phyloP scores from a whole-genome alignment of 2,797 vertebrate species.

The Delichon dasypus region DNA sequence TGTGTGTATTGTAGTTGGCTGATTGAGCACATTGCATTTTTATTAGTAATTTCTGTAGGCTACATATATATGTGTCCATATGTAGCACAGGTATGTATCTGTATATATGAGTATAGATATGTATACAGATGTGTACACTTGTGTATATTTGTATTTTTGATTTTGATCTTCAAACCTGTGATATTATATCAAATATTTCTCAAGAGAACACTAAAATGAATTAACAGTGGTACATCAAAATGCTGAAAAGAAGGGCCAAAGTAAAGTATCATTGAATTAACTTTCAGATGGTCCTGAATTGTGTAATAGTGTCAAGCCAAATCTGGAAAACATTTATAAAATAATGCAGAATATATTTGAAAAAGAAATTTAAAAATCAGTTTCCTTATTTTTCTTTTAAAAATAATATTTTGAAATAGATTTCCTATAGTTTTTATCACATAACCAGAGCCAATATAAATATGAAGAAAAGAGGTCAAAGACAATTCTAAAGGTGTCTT shows the following conservation, averaged over 20 bases:
- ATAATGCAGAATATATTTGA: slow-evolving; percentile 10
- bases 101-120: neutral
- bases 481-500: neutral
- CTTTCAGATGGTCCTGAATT: slow-evolving; percentile 25
- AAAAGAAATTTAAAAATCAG: neutral
- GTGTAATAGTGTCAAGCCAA: neutral
- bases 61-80: neutral
- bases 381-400: neutral
- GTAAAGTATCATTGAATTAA: slow-evolving; percentile 34
- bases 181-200: slow-evolving; percentile 45
- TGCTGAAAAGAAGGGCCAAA: neutral
- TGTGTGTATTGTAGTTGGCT: neutral
- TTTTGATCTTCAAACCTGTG: neutral
- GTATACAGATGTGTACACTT: neutral
- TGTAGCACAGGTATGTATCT: neutral
- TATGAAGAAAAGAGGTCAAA: slow-evolving; percentile 14
- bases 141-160: neutral
- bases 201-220: slow-evolving; percentile 26
- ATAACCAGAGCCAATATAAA: neutral
- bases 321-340: slow-evolving; percentile 45
- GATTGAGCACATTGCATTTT: neutral
- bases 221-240: slow-evolving; percentile 29
- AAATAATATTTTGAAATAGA: neutral
- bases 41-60: neutral
- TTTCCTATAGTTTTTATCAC: neutral